These are phyloP conservation scores for Pseudorectes ferrugineus DNA, from an alignment of 2,113 vertebrate species.

Conservation along the genomic window DNA sequence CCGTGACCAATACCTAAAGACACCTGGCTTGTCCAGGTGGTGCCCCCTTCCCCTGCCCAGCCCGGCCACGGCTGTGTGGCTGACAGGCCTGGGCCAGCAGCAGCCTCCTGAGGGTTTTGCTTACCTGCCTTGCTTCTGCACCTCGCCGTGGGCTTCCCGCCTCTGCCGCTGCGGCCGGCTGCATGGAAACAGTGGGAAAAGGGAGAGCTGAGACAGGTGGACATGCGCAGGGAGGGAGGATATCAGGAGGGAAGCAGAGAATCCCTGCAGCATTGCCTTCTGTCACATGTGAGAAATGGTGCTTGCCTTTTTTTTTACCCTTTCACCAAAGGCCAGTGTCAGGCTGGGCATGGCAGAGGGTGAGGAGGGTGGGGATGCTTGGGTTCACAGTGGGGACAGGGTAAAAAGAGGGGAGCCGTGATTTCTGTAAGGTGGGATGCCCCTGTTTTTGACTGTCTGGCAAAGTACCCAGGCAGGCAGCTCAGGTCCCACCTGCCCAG, in stretches of 20 bases:
- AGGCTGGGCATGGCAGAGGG: neutral
- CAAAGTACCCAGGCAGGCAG: neutral
- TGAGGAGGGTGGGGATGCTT: fast-evolving
- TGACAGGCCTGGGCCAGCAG: neutral
- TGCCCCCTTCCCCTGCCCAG: neutral
- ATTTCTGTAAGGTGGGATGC: neutral
- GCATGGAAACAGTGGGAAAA: neutral
- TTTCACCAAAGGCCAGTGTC: fast-evolving
- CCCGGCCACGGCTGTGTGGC: fast-evolving
- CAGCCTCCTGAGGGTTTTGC: neutral
- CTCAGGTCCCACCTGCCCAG: neutral
- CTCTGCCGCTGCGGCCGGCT: conserved; percentile 68
- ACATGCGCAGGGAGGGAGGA: fast-evolving
- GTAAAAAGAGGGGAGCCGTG: neutral
- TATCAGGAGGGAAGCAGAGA: fast-evolving
- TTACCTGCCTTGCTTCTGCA: conserved; percentile 82
- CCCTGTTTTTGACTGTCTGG: neutral
- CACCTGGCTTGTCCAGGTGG: fast-evolving
- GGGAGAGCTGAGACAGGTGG: neutral
- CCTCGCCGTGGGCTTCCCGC: conserved; percentile 72
- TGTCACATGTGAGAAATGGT: neutral
- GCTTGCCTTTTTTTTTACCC: neutral
- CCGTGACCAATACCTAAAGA: neutral
- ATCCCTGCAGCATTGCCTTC: neutral
- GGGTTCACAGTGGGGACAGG: fast-evolving